Percentiles rank a stretch among this genome's conserved stretches.
Evolutionary conservation across 2,113 vertebrate genomes (phyloP).

Genomic region (Accipiter virgatus): DNA sequence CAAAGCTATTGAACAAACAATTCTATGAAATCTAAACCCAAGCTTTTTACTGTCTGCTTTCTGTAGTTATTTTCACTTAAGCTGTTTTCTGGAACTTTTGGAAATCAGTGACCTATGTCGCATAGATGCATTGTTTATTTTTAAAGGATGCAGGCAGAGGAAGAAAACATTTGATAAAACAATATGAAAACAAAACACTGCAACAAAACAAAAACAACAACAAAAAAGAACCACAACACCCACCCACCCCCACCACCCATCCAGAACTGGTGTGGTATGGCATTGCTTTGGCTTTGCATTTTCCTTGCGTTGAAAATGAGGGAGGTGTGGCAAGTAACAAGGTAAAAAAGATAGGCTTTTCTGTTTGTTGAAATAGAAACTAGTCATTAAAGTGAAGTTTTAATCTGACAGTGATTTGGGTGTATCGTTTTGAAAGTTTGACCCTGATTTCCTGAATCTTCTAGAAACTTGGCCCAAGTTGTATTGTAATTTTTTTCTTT

Average conservation of each 20-base stretch:
- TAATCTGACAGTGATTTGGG: background rate
- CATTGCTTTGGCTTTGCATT: background rate
- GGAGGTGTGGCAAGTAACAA: background rate
- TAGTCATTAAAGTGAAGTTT: background rate
- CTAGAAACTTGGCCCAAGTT: background rate
- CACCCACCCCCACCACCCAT: too few species aligned
- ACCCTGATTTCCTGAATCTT: background rate
- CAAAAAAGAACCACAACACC: too few species aligned
- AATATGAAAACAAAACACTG: background rate
- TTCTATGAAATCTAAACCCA: background rate
- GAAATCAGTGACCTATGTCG: background rate
- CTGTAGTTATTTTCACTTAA: background rate
- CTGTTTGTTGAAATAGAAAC: background rate
- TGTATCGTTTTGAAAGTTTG: background rate
- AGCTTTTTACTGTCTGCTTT: background rate
- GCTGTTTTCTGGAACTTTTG: background rate
- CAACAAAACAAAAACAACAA: too few species aligned
- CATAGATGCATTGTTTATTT: background rate
- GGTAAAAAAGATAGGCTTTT: background rate
- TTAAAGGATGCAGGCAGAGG: background rate
- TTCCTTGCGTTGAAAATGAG: background rate
- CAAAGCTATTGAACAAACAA: background rate
- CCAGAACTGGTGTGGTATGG: background rate
- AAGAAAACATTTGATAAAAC: background rate
- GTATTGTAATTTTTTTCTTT: background rate